Base-by-base conservation (phyloP, 2,797 vertebrate species). In the Eptatretus atami region DNA sequence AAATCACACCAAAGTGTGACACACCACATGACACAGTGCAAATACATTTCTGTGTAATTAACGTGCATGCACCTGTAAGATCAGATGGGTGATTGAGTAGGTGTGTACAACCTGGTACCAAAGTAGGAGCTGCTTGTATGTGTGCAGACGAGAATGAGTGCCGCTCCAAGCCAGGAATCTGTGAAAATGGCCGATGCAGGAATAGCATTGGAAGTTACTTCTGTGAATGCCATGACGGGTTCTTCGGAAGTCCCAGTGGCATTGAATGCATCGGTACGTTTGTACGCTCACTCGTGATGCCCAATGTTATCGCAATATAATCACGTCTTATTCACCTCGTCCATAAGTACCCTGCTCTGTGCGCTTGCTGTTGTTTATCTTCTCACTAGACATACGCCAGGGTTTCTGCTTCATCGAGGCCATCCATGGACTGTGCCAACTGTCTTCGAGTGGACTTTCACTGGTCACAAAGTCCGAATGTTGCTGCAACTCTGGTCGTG, bases 61-160 rank as follows among this genome's bases (percentile, higher is more conserved):
- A 12, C 52, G 53, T 24, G 11, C 12, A 14, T 53, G 11, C 44
- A 53, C 13, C 31, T 11, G 52, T 11, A 19, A 53, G 53, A 11
- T 55, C 31, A 44, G 31, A 44, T 44, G 31, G 31, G 31, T 44
- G 6, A 44, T 44, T 44, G 31, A 44, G 31, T 3, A 44, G 31
- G 31, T 44, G 6, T 44, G 31, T 8, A 44, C 31, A 44, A 8
- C 31, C 31, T 44, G 31, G 31, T 8, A 44, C 6, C 31, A 44
- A 44, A 44, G 31, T 44, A 44, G 31, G 31, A 44, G 31, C 31
- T 44, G 3, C 31, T 44, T 8, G 31, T 44, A 44, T 44, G 11
- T 64, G 24, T 54, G 65, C 74, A 96, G 88, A 92, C 68, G 79
- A 88, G 67, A 87, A 92, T 1, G 86, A 93, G 69, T 96, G 87